A percentile compares a stretch with the other conserved stretches of the same genome.
Conservation (phyloP, 2,888 invertebrate species). For the Parnassius glacialis region DNA sequence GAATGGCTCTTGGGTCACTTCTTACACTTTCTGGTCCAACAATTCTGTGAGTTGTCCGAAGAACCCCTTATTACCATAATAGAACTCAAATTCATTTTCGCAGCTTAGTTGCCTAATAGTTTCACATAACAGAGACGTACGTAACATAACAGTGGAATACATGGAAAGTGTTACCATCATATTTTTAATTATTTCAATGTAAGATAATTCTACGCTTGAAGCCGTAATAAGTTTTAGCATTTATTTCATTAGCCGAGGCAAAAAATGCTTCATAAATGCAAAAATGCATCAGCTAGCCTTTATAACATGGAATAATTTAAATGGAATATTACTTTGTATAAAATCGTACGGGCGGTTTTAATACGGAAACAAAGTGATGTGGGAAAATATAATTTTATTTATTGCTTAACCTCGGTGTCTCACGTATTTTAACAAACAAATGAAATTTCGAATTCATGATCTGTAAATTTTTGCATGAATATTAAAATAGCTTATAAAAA, state of each 20-base stretch:
- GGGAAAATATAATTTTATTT: conserved; percentile 32
- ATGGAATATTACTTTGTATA: conserved; percentile 46
- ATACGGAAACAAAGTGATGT: conserved; percentile 36
- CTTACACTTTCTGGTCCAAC: no score
- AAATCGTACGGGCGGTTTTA: conserved; percentile 42
- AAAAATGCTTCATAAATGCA: conserved; percentile 51
- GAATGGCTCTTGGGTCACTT: no score
- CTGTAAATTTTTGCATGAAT: conserved; percentile 19
- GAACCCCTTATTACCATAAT: no score
- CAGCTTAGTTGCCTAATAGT: no score
- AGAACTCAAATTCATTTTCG: no score
- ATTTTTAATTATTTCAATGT: no score
- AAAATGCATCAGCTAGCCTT: conserved; percentile 50
- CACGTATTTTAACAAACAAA: conserved; percentile 9
- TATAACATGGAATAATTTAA: conserved; percentile 48
- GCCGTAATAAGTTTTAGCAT: conserved; percentile 37
- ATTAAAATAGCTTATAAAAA: conserved; percentile 14
- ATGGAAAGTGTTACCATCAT: no score
- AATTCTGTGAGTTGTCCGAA: no score
- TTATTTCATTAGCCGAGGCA: conserved; percentile 49
- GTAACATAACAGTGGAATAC: no score
- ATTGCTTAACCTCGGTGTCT: conserved; percentile 2
- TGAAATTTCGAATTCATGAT: conserved; percentile 1
- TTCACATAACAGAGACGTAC: no score
- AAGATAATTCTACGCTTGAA: not conserved